Percentiles rank a stretch among this genome's conserved stretches.
These are phyloP conservation scores for Remorina albescens DNA, from an alignment of 2,797 vertebrate genomes.

Conservation along the genomic window DNA sequence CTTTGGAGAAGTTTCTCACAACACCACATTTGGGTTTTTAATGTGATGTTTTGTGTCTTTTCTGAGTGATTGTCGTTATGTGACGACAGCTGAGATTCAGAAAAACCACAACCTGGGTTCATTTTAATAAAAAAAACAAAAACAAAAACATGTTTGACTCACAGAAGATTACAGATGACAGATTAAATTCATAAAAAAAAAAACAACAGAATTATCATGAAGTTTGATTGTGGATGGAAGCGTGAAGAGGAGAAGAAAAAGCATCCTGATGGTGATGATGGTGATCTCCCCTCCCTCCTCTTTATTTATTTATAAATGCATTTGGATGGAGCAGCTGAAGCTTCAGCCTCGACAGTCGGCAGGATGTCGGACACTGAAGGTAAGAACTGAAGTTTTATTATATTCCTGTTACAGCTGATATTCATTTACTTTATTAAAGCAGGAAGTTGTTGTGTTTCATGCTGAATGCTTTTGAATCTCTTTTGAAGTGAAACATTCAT, in stretches of 20 bases:
- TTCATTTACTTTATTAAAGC: too few relatives aligned
- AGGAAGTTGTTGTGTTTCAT: not conserved
- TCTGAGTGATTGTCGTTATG: not conserved
- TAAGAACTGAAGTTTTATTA: too few relatives aligned
- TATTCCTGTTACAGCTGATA: too few relatives aligned
- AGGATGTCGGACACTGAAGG: not conserved
- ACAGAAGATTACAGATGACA: not conserved
- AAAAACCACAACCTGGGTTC: not conserved
- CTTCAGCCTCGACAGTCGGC: not conserved
- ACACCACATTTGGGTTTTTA: too few relatives aligned
- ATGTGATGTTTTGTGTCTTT: too few relatives aligned
- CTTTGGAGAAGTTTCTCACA: slow-evolving; percentile 6
- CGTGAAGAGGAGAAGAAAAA: slow-evolving; percentile 9
- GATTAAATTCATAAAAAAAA: too few relatives aligned
- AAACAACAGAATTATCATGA: too few relatives aligned
- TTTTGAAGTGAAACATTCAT: not conserved
- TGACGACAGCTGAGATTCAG: not conserved
- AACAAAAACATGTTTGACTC: not conserved
- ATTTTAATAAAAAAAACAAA: not conserved
- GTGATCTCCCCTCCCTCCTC: slow-evolving; percentile 12
- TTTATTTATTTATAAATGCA: slow-evolving; percentile 62
- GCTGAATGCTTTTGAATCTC: not conserved
- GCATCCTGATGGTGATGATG: not conserved
- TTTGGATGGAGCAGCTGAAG: slow-evolving; percentile 23
- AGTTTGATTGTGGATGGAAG: accelerated